phyloP scores from a whole-genome alignment of 2,113 vertebrate species.

The Rhinichthys klamathensis region DNA sequence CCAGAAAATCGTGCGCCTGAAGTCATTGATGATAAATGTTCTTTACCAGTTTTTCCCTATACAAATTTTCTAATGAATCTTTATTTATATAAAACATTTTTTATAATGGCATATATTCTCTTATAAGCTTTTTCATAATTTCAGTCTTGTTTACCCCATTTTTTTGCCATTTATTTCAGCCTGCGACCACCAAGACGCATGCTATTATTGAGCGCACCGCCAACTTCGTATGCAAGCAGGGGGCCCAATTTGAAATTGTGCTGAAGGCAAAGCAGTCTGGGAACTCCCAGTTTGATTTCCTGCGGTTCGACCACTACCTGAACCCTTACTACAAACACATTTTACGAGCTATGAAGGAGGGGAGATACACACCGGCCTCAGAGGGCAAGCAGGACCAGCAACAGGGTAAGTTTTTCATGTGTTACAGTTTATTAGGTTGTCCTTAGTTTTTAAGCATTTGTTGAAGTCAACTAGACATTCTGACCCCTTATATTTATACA shows the following conservation, averaged over 20 bases:
- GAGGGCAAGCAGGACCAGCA: conserved; percentile 78
- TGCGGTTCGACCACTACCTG: conserved; percentile 98
- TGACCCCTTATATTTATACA: too few species aligned
- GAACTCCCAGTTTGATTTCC: conserved; percentile 98
- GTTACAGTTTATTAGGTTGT: neutral
- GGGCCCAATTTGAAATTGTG: conserved; percentile 97
- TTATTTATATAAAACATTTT: neutral
- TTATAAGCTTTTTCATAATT: neutral
- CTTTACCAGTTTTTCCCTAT: neutral
- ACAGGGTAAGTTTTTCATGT: conserved; percentile 72
- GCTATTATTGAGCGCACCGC: conserved; percentile 97
- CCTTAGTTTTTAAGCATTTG: too few species aligned
- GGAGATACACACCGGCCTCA: conserved; percentile 81
- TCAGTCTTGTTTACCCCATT: conserved; percentile 31
- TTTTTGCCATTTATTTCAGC: conserved; percentile 72
- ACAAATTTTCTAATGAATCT: neutral
- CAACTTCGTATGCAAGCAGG: conserved; percentile 95
- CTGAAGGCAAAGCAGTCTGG: conserved; percentile 94
- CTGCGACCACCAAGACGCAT: conserved; percentile 94
- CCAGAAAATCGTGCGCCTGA: neutral
- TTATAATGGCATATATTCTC: neutral
- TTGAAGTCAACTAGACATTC: neutral
- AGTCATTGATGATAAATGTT: conserved; percentile 9
- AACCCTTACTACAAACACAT: conserved; percentile 99
- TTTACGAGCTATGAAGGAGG: conserved; percentile 94